Evolutionary conservation across 1,140 invertebrate genomes (phyloP).

Genomic region (Heliothis subflexa): DNA sequence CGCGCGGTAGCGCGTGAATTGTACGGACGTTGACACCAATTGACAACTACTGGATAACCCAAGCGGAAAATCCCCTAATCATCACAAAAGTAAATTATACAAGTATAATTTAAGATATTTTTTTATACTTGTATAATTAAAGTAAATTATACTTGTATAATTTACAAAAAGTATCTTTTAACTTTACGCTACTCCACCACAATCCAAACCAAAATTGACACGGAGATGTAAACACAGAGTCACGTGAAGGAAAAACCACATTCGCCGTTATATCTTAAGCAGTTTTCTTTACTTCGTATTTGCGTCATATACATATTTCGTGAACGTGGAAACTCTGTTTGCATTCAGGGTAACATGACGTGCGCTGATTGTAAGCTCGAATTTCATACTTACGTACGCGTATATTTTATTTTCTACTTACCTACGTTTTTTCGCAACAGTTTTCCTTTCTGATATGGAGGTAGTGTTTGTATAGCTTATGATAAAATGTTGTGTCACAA

Average conservation of each 20-base stretch:
- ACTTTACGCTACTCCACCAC: too few relatives aligned
- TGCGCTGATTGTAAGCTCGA: slow-evolving; percentile 6
- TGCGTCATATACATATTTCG: slow-evolving; percentile 4
- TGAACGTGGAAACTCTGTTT: slow-evolving; percentile 14
- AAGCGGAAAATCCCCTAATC: too few relatives aligned
- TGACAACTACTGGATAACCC: too few relatives aligned
- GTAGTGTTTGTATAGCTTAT: background rate
- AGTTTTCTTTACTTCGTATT: slow-evolving; percentile 3
- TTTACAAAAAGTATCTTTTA: too few relatives aligned
- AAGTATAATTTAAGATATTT: too few relatives aligned
- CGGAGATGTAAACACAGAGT: background rate
- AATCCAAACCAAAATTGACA: background rate
- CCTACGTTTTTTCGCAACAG: background rate
- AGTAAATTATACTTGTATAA: too few relatives aligned
- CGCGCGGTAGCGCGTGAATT: too few relatives aligned
- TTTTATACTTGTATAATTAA: too few relatives aligned
- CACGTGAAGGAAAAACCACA: background rate
- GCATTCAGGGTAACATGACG: slow-evolving; percentile 13
- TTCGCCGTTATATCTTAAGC: background rate
- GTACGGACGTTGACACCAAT: too few relatives aligned
- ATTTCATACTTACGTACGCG: background rate
- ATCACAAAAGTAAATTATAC: too few relatives aligned
- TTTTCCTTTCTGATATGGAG: background rate
- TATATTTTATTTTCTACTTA: slow-evolving; percentile 6
- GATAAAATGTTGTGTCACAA: background rate